phyloP scores from a whole-genome alignment of 1,140 invertebrate genomes.

The Pinna nobilis region DNA sequence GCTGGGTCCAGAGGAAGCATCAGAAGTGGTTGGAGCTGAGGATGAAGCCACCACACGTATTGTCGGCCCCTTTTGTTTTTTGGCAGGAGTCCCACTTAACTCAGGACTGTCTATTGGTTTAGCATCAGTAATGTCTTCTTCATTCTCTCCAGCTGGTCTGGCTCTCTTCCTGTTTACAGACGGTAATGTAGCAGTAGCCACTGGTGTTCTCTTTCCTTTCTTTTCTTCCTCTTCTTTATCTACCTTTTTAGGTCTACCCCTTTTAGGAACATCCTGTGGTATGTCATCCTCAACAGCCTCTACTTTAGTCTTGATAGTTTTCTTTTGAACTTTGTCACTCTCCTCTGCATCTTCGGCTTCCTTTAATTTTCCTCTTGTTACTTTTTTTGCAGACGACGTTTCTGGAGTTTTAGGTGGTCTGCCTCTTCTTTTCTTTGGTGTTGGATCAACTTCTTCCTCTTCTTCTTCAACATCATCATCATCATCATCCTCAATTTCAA shows the following conservation, averaged over 20 bases:
- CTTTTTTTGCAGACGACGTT: background rate
- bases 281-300: background rate
- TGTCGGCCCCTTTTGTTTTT: slow-evolving; percentile 20
- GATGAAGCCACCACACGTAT: too few species aligned
- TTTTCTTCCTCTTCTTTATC: slow-evolving; percentile 33
- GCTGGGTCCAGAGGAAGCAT: slow-evolving; percentile 29
- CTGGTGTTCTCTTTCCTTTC: slow-evolving; percentile 30
- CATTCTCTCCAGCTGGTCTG: slow-evolving; percentile 28
- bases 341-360: slow-evolving; percentile 21
- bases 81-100: slow-evolving; percentile 31
- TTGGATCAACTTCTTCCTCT: slow-evolving; percentile 15
- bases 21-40: slow-evolving; percentile 19
- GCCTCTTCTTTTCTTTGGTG: slow-evolving; percentile 22
- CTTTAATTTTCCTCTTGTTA: slow-evolving; percentile 6
- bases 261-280: slow-evolving; percentile 1
- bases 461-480: slow-evolving; percentile 28
- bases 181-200: slow-evolving; percentile 18
- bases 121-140: slow-evolving; percentile 23
- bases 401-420: slow-evolving; percentile 22
- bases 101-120: too few species aligned
- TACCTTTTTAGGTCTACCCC: slow-evolving; percentile 41
- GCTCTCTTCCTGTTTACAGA: slow-evolving; percentile 27
- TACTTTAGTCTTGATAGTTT: slow-evolving; percentile 3
- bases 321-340: slow-evolving; percentile 26
- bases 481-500: slow-evolving; percentile 31